These are phyloP conservation scores for Lasioglossum pauxillum DNA, from an alignment of 2,888 invertebrate species.

Conservation along the genomic window DNA sequence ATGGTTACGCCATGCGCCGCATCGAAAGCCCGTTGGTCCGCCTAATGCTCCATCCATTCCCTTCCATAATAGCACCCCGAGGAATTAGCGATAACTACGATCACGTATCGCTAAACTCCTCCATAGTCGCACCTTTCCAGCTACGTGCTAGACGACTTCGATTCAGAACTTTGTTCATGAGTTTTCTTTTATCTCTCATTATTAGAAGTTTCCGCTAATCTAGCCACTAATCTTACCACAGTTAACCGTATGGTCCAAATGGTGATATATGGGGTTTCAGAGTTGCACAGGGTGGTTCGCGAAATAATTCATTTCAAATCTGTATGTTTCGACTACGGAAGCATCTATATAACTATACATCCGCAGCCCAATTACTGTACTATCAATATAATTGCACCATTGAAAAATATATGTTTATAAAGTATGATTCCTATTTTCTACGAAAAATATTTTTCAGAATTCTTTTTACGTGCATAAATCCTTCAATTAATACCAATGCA, in stretches of 20 bases:
- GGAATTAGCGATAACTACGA: slow-evolving; percentile 76
- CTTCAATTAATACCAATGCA: too few relatives aligned
- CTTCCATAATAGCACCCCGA: slow-evolving; percentile 69
- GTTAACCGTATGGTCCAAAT: neutral
- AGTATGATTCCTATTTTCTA: neutral
- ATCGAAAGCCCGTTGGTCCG: slow-evolving; percentile 62
- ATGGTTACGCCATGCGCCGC: slow-evolving; percentile 69
- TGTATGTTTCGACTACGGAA: neutral
- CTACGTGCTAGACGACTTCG: slow-evolving; percentile 67
- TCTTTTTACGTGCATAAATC: neutral
- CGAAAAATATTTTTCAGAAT: neutral
- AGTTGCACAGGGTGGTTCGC: neutral
- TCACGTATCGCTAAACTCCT: slow-evolving; percentile 73
- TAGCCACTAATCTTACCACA: neutral
- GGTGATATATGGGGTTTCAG: neutral
- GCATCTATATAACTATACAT: neutral
- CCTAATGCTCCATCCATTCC: slow-evolving; percentile 73
- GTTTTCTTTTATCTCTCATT: slow-evolving; percentile 15
- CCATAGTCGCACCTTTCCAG: slow-evolving; percentile 59
- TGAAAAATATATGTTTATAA: neutral
- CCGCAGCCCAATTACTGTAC: neutral
- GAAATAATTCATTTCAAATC: neutral
- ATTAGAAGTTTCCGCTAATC: neutral
- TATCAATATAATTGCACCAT: neutral
- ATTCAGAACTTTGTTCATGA: slow-evolving; percentile 13